phyloP scores from a whole-genome alignment of 1,140 invertebrate genomes.

The Bombus vancouverensis region DNA sequence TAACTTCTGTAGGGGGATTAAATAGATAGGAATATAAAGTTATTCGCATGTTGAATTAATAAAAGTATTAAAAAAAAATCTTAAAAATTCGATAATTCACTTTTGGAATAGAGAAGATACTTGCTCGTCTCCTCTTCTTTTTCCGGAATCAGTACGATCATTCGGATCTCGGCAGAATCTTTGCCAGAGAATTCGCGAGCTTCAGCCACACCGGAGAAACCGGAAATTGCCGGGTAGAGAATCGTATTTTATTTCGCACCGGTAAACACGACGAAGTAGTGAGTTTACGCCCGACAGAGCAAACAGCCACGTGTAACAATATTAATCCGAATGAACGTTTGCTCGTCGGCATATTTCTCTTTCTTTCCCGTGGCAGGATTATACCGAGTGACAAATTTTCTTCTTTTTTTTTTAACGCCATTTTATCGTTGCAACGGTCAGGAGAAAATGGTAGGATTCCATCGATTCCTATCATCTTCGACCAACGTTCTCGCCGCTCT shows the following conservation, averaged over 20 bases:
- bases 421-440: too few species aligned
- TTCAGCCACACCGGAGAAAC: slow-evolving; percentile 48
- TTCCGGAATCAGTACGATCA: not conserved
- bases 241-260: slow-evolving; percentile 68
- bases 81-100: not conserved
- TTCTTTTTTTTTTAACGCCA: too few species aligned
- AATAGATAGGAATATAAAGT: too few species aligned
- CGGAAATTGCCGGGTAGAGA: slow-evolving; percentile 53
- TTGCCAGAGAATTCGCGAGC: slow-evolving; percentile 16
- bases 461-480: too few species aligned
- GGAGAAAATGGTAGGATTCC: too few species aligned
- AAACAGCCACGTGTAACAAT: slow-evolving; percentile 67
- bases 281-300: slow-evolving; percentile 63
- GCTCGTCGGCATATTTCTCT: slow-evolving; percentile 60
- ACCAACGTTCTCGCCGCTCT: too few species aligned
- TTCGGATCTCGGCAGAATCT: slow-evolving; percentile 27
- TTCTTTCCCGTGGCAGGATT: slow-evolving; percentile 38
- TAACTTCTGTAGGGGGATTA: too few species aligned
- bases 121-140: not conserved
- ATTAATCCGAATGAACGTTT: slow-evolving; percentile 69
- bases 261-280: slow-evolving; percentile 62
- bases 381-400: slow-evolving; percentile 13
- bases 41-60: not conserved
- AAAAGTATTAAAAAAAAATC: not conserved
- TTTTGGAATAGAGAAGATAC: not conserved